phyloP scores from a whole-genome alignment of 2,113 vertebrate species.

The Orycteropus afer region DNA sequence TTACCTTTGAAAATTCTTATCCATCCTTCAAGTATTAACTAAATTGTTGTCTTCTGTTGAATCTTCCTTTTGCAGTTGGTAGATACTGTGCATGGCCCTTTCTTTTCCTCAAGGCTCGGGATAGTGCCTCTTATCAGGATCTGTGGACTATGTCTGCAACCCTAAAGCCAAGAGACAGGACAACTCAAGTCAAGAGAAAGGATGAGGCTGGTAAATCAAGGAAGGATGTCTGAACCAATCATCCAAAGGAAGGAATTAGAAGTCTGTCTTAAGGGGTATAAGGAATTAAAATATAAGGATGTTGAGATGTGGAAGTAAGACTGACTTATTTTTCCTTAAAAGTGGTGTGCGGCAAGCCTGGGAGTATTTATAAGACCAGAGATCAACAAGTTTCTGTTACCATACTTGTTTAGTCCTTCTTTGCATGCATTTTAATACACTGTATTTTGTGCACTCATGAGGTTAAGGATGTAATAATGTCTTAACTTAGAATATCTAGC shows the following conservation, averaged over 20 bases:
- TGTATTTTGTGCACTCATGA: neutral
- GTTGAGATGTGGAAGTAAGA: neutral
- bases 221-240: neutral
- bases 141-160: neutral
- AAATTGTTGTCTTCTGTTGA: neutral
- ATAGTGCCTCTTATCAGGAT: neutral
- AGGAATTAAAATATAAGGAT: neutral
- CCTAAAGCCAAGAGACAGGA: neutral
- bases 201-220: neutral
- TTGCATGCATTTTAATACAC: neutral
- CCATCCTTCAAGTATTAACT: neutral
- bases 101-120: neutral
- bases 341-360: neutral
- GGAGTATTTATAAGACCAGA: neutral
- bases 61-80: neutral
- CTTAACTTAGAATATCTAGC: constrained; percentile 27
- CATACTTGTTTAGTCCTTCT: neutral
- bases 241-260: neutral
- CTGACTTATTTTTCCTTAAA: neutral
- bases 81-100: neutral
- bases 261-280: neutral
- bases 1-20: neutral
- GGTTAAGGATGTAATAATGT: neutral
- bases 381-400: neutral
- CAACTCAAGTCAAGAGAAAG: neutral